These are phyloP conservation scores for Phoxinus phoxinus DNA, from an alignment of 2,113 vertebrate species.

Conservation along the genomic window DNA sequence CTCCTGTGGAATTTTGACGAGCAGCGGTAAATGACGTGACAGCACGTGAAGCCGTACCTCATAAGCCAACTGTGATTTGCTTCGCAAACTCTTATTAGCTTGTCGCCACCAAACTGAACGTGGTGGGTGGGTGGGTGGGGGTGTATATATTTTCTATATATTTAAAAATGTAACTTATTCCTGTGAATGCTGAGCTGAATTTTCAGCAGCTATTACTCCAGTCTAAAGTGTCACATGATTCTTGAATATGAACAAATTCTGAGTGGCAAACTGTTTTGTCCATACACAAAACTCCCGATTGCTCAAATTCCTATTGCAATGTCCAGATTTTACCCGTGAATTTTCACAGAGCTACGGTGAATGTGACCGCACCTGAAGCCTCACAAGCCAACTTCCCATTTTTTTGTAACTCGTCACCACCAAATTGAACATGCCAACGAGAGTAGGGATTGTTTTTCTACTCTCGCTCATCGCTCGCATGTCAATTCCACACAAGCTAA, in stretches of 20 bases:
- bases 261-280: neutral
- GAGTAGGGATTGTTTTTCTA: constrained; percentile 38
- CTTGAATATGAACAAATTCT: too few species aligned
- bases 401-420: neutral
- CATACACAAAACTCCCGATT: neutral
- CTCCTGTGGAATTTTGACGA: neutral
- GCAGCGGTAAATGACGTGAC: neutral
- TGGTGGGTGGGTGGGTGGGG: too few species aligned
- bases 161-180: too few species aligned
- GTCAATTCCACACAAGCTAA: constrained; percentile 29
- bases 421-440: constrained; percentile 37
- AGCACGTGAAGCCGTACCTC: constrained; percentile 61
- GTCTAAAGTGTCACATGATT: too few species aligned
- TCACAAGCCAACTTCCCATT: neutral
- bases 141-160: too few species aligned
- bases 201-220: too few species aligned
- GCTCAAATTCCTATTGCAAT: neutral
- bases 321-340: neutral
- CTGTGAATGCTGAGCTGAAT: too few species aligned
- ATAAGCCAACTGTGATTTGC: constrained; percentile 31
- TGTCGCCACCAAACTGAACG: too few species aligned
- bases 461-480: constrained; percentile 28
- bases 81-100: neutral
- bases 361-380: neutral
- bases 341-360: neutral